Conservation (phyloP, 1,140 invertebrate genomes). For the Eufriesea mexicana region DNA sequence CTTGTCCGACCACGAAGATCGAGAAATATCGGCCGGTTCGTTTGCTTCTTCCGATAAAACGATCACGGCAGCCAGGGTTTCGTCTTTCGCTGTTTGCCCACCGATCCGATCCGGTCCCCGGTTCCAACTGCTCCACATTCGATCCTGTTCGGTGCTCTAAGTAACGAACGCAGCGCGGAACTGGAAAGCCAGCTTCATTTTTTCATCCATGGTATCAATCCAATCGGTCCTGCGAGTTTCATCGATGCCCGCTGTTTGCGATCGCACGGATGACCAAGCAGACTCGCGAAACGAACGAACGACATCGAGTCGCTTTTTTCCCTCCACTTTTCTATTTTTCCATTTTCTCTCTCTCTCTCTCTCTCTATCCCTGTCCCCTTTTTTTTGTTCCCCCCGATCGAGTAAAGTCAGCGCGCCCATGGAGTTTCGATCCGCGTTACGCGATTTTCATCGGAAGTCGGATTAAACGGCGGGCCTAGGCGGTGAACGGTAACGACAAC, state of each 20-base stretch:
- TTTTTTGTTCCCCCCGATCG: background rate
- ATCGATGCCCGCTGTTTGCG: background rate
- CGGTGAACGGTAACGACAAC: background rate
- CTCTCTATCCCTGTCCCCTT: too few species aligned
- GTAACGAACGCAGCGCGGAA: background rate
- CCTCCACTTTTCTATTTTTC: too few species aligned
- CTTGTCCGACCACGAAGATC: background rate
- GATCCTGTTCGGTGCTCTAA: background rate
- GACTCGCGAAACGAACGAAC: background rate
- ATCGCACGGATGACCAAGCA: background rate
- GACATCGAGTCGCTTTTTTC: background rate
- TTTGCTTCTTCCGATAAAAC: background rate
- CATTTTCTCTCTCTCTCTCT: background rate
- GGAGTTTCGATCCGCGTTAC: background rate
- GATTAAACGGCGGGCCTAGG: background rate
- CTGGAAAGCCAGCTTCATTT: background rate
- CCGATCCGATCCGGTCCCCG: background rate
- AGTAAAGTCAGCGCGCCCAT: background rate
- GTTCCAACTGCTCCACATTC: background rate
- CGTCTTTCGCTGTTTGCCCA: background rate
- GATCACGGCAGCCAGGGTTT: background rate
- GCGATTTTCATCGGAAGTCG: background rate
- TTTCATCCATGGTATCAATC: background rate
- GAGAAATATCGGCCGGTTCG: slow-evolving; percentile 2
- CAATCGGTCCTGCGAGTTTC: background rate